Percentiles rank a stretch among this genome's conserved stretches.
These are phyloP conservation scores for Listronotus oregonensis DNA, from an alignment of 1,140 invertebrate genomes.

Conservation along the genomic window DNA sequence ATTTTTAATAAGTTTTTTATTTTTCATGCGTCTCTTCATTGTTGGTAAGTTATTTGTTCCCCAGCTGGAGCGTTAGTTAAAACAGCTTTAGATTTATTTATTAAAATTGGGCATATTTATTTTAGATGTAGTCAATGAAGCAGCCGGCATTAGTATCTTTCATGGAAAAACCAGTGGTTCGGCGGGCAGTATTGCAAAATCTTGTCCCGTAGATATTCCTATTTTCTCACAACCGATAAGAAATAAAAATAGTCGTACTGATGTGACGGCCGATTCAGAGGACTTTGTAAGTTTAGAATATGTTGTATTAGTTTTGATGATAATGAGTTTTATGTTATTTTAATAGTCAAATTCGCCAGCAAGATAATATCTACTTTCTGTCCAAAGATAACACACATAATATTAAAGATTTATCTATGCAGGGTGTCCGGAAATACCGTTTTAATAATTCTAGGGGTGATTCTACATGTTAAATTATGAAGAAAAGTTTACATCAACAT, in stretches of 20 bases:
- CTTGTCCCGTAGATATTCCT: conserved; percentile 33
- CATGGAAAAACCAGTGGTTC: conserved; percentile 1
- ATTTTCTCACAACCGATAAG: conserved; percentile 14
- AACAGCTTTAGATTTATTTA: no score
- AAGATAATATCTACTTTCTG: no score
- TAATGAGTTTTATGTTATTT: no score
- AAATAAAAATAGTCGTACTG: conserved; percentile 17
- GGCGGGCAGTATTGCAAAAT: conserved; percentile 19
- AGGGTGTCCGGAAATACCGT: no score
- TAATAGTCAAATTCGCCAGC: no score
- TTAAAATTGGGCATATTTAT: background rate
- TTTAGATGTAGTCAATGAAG: conserved; percentile 13
- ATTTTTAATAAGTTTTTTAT: background rate
- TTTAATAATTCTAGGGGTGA: no score
- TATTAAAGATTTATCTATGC: no score
- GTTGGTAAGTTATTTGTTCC: background rate
- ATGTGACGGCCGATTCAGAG: conserved; percentile 1
- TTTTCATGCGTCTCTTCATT: background rate
- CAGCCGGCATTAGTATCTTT: conserved; percentile 8
- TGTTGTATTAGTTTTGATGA: background rate
- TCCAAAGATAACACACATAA: no score
- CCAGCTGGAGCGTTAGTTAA: no score
- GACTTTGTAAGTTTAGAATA: conserved; percentile 18
- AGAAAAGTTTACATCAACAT: no score
- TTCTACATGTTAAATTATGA: no score